Base-by-base conservation (phyloP, 2,888 invertebrate species). In the Neocrepidodera transversa region DNA sequence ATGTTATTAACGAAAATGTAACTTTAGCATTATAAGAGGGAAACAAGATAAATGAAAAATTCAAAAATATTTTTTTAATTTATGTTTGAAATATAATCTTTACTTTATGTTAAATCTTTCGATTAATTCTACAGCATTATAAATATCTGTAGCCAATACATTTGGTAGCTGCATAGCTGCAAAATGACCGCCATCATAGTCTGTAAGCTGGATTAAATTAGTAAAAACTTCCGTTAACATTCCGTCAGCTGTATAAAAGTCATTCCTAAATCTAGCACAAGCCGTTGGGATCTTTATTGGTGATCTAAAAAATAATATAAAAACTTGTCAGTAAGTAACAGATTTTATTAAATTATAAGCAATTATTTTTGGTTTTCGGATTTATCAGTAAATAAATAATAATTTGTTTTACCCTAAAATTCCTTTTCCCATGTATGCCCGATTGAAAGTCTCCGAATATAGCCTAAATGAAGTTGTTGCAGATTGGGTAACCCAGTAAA, bases 401-500 rank as follows among this genome's bases (percentile, higher is more conserved):
- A n/a, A n/a, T n/a, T n/a, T n/a, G n/a, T 10, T 30, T 64, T 67
- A 74, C 74, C 58, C 58, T 4, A 69, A 60, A 1, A 67, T 50
- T 30, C 51, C 57, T 26, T 70, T 53, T 18, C 42, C 48, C 2
- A 60, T 52, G 38, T 71, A 60, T 2, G 28, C 61, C 28, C 57
- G 63, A 48, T 64, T 68, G 0, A 85, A 81, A 0, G 74, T 74
- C 75, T 93, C 92, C 0, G 89, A 79, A 72, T 93, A 94, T n/a
- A 91, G 78, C 28, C 93, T 82, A 79, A 87, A 83, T 0, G 92
- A 88, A 0, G 90, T 86, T 0, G 89, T 88, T 5, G 92, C 88
- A 7, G 86, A 86, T 40, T 85, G 85, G 0, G 87, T 85, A 0
- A 86, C 74, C 91, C 92, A 94, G 78, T 94, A 95, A 49, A 92